phyloP scores from a whole-genome alignment of 2,888 invertebrate genomes.

The Drosophila prostipennis region DNA sequence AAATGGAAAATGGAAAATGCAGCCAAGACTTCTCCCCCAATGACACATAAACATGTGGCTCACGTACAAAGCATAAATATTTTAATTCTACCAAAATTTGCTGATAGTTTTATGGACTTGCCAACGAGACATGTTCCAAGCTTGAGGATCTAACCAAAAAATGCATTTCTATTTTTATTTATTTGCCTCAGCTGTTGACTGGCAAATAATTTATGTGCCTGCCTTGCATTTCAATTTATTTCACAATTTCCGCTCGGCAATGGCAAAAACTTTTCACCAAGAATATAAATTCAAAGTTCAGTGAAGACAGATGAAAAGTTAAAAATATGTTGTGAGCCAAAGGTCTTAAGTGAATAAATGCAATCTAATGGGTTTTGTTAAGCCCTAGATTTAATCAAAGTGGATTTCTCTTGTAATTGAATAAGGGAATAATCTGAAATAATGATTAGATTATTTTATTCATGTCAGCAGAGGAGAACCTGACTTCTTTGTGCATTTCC shows the following conservation, averaged over 20 bases:
- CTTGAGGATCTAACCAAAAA: slow-evolving; percentile 8
- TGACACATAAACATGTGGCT: slow-evolving; percentile 24
- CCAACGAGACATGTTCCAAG: slow-evolving; percentile 30
- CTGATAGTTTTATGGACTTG: slow-evolving; percentile 69
- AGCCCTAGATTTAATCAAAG: slow-evolving; percentile 10
- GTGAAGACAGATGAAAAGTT: slow-evolving; percentile 2
- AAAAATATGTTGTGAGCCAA: slow-evolving; percentile 10
- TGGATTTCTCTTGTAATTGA: slow-evolving; percentile 17
- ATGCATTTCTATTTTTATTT: slow-evolving; percentile 34
- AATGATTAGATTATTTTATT: slow-evolving; percentile 23
- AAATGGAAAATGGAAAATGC: slow-evolving; percentile 11
- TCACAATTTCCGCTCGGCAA: slow-evolving; percentile 59
- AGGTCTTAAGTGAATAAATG: slow-evolving; percentile 4
- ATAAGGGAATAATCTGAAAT: neutral
- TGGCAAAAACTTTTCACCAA: slow-evolving; percentile 14
- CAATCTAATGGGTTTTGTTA: slow-evolving; percentile 12
- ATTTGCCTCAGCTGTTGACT: slow-evolving; percentile 24
- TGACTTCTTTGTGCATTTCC: slow-evolving; percentile 16
- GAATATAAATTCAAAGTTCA: slow-evolving; percentile 21
- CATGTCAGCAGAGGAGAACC: neutral
- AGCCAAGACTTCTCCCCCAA: slow-evolving; percentile 1
- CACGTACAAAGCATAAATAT: slow-evolving; percentile 74
- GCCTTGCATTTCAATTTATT: slow-evolving; percentile 71
- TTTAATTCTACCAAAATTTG: slow-evolving; percentile 68
- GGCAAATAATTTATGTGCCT: slow-evolving; percentile 57